Evolutionary conservation across 2,113 vertebrate species (phyloP), one percentile per base, ranked within the genome.

Genomic region (Trinectes maculatus): DNA sequence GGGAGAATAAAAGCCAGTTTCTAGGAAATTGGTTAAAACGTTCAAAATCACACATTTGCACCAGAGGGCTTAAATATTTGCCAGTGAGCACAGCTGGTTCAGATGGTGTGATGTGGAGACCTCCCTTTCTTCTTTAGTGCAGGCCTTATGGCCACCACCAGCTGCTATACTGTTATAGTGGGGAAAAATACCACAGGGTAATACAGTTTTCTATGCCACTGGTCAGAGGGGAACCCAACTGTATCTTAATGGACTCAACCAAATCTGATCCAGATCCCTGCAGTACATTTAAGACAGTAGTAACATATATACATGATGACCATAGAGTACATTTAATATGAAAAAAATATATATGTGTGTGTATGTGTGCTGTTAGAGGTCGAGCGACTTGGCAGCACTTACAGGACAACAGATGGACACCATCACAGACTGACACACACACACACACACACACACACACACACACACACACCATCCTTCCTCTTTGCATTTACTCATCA

Each of bases 331-430:
- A 60, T 12, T 62, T 33, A 44, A 51, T 29, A 26, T 44, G 49
- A 12, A 18, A 54, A 58, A 66, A 36, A 2, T 15, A 26, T 11
- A 31, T 40, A 34, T 46, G 39, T 52, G 25, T 43, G n/a, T 71
- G 28, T 59, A 62, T 75, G 43, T 58, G 46, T 60, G 37, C 58
- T 53, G 39, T 61, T 40, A 31, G 60, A 49, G 58, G 53, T 73
- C 79, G 67, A 64, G 63, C 76, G 75, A 77, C 62, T 72, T 80
- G 85, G 79, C 76, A 72, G 51, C n/a, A 37, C 58, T 55, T 48
- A 21, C 29, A 48, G 26, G 44, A 64, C 18, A 55, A 54, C 82
- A 84, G 82, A 87, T 82, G 85, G 84, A 86, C 71, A 46, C 71
- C 74, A 77, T 70, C 71, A 69, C 61, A 26, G 63, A 42, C 65